A percentile compares a stretch with the other conserved stretches of the same genome.
phyloP scores from a whole-genome alignment of 2,888 invertebrate species.

The Drosophila acutilabella region DNA sequence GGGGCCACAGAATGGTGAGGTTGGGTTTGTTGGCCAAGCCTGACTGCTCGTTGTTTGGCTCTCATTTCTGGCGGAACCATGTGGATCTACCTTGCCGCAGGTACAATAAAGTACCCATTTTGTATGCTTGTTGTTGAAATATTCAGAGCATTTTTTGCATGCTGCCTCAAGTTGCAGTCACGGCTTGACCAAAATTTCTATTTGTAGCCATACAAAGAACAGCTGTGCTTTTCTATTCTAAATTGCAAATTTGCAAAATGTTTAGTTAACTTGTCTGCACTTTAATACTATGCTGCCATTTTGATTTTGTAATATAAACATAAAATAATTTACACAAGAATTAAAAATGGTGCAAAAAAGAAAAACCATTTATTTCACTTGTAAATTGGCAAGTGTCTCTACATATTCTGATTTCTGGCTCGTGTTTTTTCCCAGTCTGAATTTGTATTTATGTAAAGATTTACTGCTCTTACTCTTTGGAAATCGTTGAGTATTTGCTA shows the following conservation, averaged over 20 bases:
- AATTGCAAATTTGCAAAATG: constrained; percentile 64
- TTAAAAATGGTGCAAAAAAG: constrained; percentile 38
- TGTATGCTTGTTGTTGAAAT: constrained; percentile 46
- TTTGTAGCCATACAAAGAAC: constrained; percentile 5
- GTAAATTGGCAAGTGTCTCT: constrained; percentile 68
- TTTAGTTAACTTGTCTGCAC: constrained; percentile 19
- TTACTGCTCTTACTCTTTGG: constrained; percentile 39
- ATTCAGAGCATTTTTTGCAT: constrained; percentile 62
- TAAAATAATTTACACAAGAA: constrained; percentile 31
- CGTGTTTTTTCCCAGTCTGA: too few relatives aligned
- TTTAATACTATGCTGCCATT: constrained; percentile 59
- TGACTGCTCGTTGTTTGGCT: constrained; percentile 19
- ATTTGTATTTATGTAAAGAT: constrained; percentile 57
- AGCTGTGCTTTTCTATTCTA: constrained; percentile 47
- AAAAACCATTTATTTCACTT: constrained; percentile 68
- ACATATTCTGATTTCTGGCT: constrained; percentile 40
- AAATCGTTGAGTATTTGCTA: constrained; percentile 22
- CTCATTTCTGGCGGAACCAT: constrained; percentile 20
- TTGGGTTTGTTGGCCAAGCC: neutral
- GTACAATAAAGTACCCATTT: constrained; percentile 8
- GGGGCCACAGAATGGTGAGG: neutral
- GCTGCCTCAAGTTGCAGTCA: constrained; percentile 18
- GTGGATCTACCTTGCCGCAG: constrained; percentile 38
- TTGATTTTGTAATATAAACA: constrained; percentile 27
- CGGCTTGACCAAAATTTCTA: constrained; percentile 42